phyloP scores from a whole-genome alignment of 1,140 invertebrate species.

The Papilio machaon region DNA sequence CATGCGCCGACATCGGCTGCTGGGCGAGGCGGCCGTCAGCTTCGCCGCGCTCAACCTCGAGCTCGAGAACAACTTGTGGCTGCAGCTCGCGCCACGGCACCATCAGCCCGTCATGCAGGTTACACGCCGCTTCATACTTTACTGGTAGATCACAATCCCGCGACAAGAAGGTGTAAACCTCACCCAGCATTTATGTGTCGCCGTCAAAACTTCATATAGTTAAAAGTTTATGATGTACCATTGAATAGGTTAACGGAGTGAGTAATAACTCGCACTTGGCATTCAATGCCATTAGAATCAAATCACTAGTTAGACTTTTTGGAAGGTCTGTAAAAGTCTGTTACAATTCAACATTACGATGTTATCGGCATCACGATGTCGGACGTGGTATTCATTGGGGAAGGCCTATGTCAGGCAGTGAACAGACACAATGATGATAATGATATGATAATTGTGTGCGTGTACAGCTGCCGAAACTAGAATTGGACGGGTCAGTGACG shows the following conservation, averaged over 20 bases:
- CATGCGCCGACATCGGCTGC: conserved; percentile 93
- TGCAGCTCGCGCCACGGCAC: conserved; percentile 90
- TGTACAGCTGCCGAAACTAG: conserved; percentile 63
- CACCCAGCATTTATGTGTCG: too few relatives aligned
- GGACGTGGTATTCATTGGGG: not conserved
- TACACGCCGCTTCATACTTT: conserved; percentile 40
- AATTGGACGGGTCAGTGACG: conserved; percentile 57
- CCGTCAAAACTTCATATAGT: too few relatives aligned
- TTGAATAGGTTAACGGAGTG: too few relatives aligned
- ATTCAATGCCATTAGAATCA: too few relatives aligned
- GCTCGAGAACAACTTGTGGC: conserved; percentile 93
- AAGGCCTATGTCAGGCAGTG: not conserved
- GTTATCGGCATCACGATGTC: too few relatives aligned
- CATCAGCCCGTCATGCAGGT: conserved; percentile 88
- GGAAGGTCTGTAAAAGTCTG: not conserved
- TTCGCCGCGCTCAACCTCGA: conserved; percentile 95
- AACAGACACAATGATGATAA: not conserved
- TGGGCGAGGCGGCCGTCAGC: conserved; percentile 94
- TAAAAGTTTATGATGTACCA: too few relatives aligned
- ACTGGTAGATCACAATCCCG: not conserved
- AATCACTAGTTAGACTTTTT: too few relatives aligned
- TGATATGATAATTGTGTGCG: not conserved
- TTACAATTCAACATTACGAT: too few relatives aligned
- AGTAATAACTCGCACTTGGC: too few relatives aligned
- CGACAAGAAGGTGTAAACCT: too few relatives aligned